These are phyloP conservation scores for Leguminivora glycinivorella DNA, from an alignment of 1,140 invertebrate genomes.

Conservation along the genomic window DNA sequence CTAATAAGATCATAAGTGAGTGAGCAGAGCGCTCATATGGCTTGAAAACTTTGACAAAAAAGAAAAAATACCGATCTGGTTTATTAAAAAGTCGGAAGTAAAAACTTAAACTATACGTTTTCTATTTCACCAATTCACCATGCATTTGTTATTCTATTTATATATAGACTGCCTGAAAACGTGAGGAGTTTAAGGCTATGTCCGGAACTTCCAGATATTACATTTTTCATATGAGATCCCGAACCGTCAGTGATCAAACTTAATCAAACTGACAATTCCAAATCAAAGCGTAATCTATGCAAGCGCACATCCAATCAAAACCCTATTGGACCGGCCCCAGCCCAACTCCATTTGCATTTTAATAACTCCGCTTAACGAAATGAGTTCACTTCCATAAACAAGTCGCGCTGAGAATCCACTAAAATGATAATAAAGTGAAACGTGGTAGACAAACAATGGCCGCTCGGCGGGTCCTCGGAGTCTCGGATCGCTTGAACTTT, in stretches of 20 bases:
- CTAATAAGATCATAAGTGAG: slow-evolving; percentile 7
- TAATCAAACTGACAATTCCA: not conserved
- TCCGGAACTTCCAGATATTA: too few relatives aligned
- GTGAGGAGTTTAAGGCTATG: too few relatives aligned
- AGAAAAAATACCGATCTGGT: not conserved
- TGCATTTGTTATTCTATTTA: too few relatives aligned
- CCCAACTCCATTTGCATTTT: slow-evolving; percentile 13
- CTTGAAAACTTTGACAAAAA: not conserved
- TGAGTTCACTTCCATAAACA: slow-evolving; percentile 28
- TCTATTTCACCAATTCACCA: too few relatives aligned
- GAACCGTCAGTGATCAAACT: not conserved
- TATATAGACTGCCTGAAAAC: too few relatives aligned
- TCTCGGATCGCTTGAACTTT: slow-evolving; percentile 28
- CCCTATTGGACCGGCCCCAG: not conserved
- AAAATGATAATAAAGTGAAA: slow-evolving; percentile 32
- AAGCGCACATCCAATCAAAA: slow-evolving; percentile 15
- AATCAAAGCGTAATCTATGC: not conserved
- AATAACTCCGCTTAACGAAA: slow-evolving; percentile 26
- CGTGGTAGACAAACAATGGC: slow-evolving; percentile 35
- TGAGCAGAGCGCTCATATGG: slow-evolving; percentile 16
- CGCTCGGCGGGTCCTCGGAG: not conserved
- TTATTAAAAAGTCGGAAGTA: not conserved
- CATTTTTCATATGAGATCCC: too few relatives aligned
- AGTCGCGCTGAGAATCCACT: slow-evolving; percentile 15
- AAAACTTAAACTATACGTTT: not conserved